phyloP scores from a whole-genome alignment of 2,797 vertebrate species.

The Gallinago solitaria region DNA sequence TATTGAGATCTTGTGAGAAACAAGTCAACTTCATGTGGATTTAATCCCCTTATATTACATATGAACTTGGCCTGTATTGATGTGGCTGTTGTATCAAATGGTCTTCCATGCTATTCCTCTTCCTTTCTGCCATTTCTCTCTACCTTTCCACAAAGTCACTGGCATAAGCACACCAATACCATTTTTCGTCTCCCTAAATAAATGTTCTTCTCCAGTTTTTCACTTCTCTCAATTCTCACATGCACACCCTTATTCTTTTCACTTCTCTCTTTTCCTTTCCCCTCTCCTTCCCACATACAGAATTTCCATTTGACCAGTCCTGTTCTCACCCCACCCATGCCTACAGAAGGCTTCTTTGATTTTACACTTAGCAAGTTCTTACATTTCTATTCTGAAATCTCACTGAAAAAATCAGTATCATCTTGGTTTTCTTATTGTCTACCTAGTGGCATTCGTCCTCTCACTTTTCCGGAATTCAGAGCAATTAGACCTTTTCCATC shows the following conservation, averaged over 20 bases:
- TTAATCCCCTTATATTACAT: not conserved
- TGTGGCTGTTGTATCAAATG: not conserved
- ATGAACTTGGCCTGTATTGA: not conserved
- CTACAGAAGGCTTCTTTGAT: not conserved
- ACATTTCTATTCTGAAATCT: not conserved
- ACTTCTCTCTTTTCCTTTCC: not conserved
- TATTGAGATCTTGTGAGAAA: not conserved
- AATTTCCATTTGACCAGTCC: not conserved
- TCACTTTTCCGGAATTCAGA: slow-evolving; percentile 59
- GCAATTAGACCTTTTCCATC: slow-evolving; percentile 12
- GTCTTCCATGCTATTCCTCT: not conserved
- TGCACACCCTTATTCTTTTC: not conserved
- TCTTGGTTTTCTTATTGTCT: not conserved
- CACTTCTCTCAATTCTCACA: not conserved
- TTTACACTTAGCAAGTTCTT: not conserved
- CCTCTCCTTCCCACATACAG: not conserved
- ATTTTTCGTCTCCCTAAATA: not conserved
- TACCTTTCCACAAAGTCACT: not conserved
- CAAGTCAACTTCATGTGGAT: not conserved
- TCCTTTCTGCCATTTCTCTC: not conserved
- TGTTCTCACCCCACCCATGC: not conserved
- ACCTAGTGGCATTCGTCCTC: slow-evolving; percentile 78
- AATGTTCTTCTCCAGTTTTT: not conserved
- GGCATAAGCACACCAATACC: not conserved
- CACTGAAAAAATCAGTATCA: not conserved